Evolutionary conservation across 2,113 vertebrate species (phyloP).

Genomic region (Catagonus wagneri): DNA sequence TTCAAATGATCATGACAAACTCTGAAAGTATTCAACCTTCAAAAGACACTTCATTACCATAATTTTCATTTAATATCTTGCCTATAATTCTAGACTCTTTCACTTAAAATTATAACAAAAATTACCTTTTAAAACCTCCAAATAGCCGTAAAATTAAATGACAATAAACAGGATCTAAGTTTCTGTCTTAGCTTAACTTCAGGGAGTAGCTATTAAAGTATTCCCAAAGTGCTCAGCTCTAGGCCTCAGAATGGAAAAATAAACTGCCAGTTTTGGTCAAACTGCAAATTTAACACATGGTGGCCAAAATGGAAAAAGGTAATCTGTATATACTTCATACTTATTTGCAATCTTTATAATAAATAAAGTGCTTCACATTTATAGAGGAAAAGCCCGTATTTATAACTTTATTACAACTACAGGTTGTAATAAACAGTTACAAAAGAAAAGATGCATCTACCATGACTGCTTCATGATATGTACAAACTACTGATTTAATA

Average conservation of each 20-base stretch:
- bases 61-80: constrained; percentile 36
- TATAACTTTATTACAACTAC: not conserved
- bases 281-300: constrained; percentile 21
- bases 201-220: constrained; percentile 52
- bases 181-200: constrained; percentile 59
- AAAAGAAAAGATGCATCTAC: not conserved
- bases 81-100: constrained; percentile 21
- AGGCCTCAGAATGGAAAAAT: constrained; percentile 58
- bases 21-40: not conserved
- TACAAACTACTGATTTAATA: not conserved
- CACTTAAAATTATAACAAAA: constrained; percentile 63
- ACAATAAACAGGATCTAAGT: constrained; percentile 53
- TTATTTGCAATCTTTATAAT: constrained; percentile 12
- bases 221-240: constrained; percentile 36
- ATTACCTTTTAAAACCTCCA: not conserved
- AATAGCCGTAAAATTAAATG: constrained; percentile 52
- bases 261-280: not conserved
- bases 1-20: constrained; percentile 40
- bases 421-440: not conserved
- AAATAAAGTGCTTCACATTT: constrained; percentile 50
- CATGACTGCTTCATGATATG: not conserved
- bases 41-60: constrained; percentile 54
- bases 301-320: constrained; percentile 52
- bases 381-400: constrained; percentile 32
- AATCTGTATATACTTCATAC: not conserved